These are phyloP conservation scores for Magallana nippona DNA, from an alignment of 2,888 invertebrate genomes.

Conservation along the genomic window DNA sequence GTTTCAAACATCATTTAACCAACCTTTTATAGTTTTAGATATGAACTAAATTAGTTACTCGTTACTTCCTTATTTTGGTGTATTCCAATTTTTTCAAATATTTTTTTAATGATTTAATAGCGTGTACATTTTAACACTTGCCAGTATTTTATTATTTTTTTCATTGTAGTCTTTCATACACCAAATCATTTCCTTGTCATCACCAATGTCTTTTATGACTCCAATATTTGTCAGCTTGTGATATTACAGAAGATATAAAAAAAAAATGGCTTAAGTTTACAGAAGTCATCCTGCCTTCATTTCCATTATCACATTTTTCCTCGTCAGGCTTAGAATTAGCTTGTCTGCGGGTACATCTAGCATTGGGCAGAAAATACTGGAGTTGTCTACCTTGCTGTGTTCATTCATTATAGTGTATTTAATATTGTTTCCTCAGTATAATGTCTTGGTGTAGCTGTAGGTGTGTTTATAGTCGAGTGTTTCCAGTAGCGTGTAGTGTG, in stretches of 20 bases:
- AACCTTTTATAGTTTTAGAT: no score
- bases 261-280: constrained; percentile 15
- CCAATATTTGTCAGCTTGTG: constrained; percentile 27
- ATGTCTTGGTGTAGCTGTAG: constrained; percentile 5
- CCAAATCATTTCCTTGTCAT: constrained; percentile 17
- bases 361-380: constrained; percentile 6
- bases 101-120: neutral
- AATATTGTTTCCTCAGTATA: neutral
- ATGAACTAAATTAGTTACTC: no score
- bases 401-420: constrained; percentile 14
- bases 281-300: constrained; percentile 1
- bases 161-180: constrained; percentile 37
- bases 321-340: constrained; percentile 1
- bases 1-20: no score
- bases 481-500: neutral
- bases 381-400: constrained; percentile 35
- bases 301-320: neutral
- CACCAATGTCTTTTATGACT: constrained; percentile 10
- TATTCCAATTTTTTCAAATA: neutral
- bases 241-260: constrained; percentile 9
- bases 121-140: constrained; percentile 44
- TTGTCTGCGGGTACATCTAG: constrained; percentile 13
- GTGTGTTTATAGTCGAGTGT: neutral
- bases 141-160: constrained; percentile 43
- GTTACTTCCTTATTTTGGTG: neutral